Evolutionary conservation across 2,113 vertebrate genomes (phyloP), one percentile per base, ranked within the genome.

Genomic region (Cyanoramphus novaezelandiae): DNA sequence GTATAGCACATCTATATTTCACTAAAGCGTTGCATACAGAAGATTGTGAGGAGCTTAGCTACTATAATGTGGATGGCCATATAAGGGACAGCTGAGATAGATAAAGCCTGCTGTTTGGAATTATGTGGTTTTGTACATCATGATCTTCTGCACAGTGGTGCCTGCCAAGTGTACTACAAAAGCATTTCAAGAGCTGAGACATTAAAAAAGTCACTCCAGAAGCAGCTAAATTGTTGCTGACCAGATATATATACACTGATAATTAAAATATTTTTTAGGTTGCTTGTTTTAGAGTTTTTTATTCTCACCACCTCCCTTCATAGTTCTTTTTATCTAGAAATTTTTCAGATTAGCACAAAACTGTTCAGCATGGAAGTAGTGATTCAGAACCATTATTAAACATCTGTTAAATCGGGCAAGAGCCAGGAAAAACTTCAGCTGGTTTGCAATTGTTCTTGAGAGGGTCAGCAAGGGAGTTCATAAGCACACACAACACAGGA

Each of bases 381-480:
- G 85, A 88, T 81, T 72, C 82, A 86, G 90, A 95, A 75, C 47
- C 33, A 84, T 86, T 94, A 95, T 77, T 95, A 82, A 93, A 94
- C 95, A 96, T 93, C 93, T 95, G 88, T 71, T 93, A 83, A 94
- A 90, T 84, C 8, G 0, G 69, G 64, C 72, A 92, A 84, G 59
- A 88, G 90, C 93, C 93, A 94, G 92, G 68, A 95, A 97, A 96
- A 97, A 75, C 47, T 94, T 96, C 82, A 93, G 69, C 68, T 95
- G 90, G 92, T 88, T 94, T 88, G 49, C 69, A 93, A 31, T 90
- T 90, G 76, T 65, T 95, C 84, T 95, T 95, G 76, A 85, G 65
- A 92, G 85, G 80, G 76, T 84, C 82, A 93, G 59, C 75, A 94
- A 86, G 60, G 72, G 82, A 94, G 41, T 63, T 41, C 86, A 83